phyloP scores from a whole-genome alignment of 1,140 invertebrate genomes.

The Leptinotarsa undecemlineata region DNA sequence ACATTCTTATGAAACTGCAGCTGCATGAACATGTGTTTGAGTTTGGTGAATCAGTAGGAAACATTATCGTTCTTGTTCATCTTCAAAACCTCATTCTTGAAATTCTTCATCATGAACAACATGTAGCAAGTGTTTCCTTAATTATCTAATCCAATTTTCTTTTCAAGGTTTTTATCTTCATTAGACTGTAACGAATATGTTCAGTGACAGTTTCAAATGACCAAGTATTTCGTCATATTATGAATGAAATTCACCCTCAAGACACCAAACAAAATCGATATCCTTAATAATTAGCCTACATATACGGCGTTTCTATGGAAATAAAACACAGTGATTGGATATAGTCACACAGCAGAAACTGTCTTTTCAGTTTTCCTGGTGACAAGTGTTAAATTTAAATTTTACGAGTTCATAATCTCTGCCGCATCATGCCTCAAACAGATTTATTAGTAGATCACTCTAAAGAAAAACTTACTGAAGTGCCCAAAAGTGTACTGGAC shows the following conservation, averaged over 20 bases:
- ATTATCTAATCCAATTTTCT: too few species aligned
- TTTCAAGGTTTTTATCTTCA: too few species aligned
- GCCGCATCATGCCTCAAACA: slow-evolving; percentile 40
- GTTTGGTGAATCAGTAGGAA: too few species aligned
- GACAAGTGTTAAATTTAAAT: neutral
- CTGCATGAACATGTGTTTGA: too few species aligned
- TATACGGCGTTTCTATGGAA: slow-evolving; percentile 5
- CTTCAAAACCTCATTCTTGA: too few species aligned
- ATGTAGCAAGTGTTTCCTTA: too few species aligned
- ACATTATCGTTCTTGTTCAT: too few species aligned
- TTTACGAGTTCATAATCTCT: neutral
- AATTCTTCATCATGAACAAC: too few species aligned
- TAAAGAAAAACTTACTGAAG: slow-evolving; percentile 41
- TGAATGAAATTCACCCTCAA: neutral
- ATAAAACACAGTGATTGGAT: neutral
- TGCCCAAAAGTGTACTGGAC: slow-evolving; percentile 43
- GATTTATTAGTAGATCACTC: slow-evolving; percentile 47
- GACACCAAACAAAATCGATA: neutral
- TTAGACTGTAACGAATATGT: too few species aligned
- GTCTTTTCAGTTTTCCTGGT: neutral
- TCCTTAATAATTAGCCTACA: neutral
- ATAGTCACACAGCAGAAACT: neutral
- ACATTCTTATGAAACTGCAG: too few species aligned
- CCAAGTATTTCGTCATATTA: too few species aligned
- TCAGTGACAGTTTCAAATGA: too few species aligned